phyloP scores from a whole-genome alignment of 1,140 invertebrate genomes.

The Hylaeus anthracinus region DNA sequence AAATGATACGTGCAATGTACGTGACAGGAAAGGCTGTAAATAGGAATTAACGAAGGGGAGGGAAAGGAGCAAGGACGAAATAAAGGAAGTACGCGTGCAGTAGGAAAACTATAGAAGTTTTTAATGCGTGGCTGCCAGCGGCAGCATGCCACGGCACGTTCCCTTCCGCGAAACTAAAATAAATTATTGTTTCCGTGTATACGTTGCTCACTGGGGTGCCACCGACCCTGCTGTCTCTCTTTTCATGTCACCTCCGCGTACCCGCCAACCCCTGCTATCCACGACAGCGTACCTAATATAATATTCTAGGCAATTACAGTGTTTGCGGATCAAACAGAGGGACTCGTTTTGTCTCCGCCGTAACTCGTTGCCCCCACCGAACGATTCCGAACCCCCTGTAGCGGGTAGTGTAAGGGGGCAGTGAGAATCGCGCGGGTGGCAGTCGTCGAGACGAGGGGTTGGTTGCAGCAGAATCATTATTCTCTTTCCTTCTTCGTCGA shows the following conservation, averaged over 20 bases:
- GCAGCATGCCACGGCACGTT: conserved; percentile 47
- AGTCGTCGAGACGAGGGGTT: conserved; percentile 54
- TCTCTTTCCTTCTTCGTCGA: conserved; percentile 14
- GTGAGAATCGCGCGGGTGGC: conserved; percentile 73
- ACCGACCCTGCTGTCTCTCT: conserved; percentile 36
- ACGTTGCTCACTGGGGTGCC: conserved; percentile 48
- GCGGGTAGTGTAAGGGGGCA: conserved; percentile 28
- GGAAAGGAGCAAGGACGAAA: background rate
- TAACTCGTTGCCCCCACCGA: conserved; percentile 42
- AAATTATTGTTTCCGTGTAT: conserved; percentile 67
- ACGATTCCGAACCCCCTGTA: conserved; percentile 43
- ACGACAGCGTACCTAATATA: conserved; percentile 78
- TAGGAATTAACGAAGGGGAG: background rate
- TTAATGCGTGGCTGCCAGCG: conserved; percentile 70
- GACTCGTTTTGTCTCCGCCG: conserved; percentile 71
- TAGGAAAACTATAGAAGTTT: conserved; percentile 37
- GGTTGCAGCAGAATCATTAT: conserved; percentile 17
- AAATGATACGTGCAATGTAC: no score
- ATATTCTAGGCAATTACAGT: conserved; percentile 81
- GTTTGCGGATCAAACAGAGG: conserved; percentile 81
- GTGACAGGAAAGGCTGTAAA: no score
- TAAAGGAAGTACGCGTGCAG: background rate
- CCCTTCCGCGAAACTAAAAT: conserved; percentile 60
- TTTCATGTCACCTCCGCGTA: conserved; percentile 39
- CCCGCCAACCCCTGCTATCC: conserved; percentile 58